phyloP scores from a whole-genome alignment of 2,113 vertebrate genomes.

The Orientallactaga bullata region DNA sequence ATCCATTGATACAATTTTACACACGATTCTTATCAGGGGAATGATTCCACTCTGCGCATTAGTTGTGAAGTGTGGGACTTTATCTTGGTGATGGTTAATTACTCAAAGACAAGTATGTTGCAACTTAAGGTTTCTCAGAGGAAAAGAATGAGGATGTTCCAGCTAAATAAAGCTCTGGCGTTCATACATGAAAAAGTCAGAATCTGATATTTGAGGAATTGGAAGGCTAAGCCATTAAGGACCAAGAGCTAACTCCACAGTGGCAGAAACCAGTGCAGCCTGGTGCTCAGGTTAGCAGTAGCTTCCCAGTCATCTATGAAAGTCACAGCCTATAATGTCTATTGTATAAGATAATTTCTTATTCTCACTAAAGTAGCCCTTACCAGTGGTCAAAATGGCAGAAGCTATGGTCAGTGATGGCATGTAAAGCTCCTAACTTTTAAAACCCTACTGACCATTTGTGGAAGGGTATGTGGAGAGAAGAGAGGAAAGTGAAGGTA shows the following conservation, averaged over 20 bases:
- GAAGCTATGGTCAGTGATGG: neutral
- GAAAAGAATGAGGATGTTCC: neutral
- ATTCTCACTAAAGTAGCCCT: neutral
- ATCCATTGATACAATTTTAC: neutral
- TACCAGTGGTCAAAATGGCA: neutral
- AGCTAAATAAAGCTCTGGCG: neutral
- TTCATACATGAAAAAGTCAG: conserved; percentile 22
- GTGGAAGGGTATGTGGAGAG: neutral
- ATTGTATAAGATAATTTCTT: neutral
- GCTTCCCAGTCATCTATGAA: neutral
- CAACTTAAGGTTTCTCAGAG: neutral
- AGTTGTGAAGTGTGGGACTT: neutral
- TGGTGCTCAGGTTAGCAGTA: neutral
- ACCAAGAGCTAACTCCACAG: neutral
- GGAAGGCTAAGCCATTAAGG: neutral
- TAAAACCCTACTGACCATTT: neutral
- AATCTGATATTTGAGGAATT: conserved; percentile 18
- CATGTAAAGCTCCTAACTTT: neutral
- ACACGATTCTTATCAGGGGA: no score
- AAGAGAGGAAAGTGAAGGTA: neutral
- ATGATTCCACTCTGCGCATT: neutral
- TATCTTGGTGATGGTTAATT: neutral
- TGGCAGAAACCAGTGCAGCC: neutral
- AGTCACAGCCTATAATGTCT: no score
- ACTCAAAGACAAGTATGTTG: neutral